phyloP scores from a whole-genome alignment of 2,113 vertebrate genomes.

The Dinomys branickii region DNA sequence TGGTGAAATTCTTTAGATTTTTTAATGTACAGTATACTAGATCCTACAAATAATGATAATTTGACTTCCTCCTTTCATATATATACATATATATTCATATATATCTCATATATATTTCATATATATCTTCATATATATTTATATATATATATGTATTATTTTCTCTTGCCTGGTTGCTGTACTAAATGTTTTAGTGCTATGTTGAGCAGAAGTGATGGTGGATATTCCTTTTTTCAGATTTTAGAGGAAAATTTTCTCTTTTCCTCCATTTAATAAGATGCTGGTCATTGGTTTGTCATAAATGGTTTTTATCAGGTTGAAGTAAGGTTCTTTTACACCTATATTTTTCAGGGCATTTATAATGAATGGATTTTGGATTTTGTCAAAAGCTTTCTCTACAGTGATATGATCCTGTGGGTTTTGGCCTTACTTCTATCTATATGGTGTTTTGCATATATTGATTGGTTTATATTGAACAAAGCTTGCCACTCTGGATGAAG shows the following conservation, averaged over 20 bases:
- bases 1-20: too few relatives aligned
- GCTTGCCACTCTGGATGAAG: not conserved
- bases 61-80: not conserved
- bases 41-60: not conserved
- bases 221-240: not conserved
- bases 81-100: not conserved
- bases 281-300: not conserved
- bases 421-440: not conserved
- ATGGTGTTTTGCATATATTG: not conserved
- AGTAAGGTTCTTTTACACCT: not conserved
- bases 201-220: not conserved
- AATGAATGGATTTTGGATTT: not conserved
- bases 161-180: not conserved
- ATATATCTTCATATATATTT: too few relatives aligned
- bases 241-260: not conserved
- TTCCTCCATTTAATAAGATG: not conserved
- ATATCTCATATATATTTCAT: too few relatives aligned
- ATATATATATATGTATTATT: too few relatives aligned
- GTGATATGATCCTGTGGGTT: too few relatives aligned
- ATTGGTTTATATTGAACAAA: not conserved
- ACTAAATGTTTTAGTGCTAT: not conserved
- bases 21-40: not conserved
- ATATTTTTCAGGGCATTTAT: not conserved
- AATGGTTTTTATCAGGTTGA: not conserved
- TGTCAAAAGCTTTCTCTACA: not conserved